Evolutionary conservation across 1,140 invertebrate genomes (phyloP).

Genomic region (Bathynomus jamesi): DNA sequence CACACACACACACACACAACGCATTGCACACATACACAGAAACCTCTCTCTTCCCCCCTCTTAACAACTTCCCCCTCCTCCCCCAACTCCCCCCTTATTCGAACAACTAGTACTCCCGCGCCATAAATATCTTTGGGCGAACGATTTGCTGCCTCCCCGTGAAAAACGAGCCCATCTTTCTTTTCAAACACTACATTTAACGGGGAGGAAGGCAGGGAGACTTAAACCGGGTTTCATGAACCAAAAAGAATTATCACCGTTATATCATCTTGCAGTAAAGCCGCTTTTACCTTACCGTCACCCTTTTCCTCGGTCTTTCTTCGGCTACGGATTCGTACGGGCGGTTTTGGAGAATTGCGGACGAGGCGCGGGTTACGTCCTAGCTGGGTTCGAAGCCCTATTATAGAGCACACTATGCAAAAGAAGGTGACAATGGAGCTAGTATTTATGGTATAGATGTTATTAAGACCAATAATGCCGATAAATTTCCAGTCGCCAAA

Average conservation of each 20-base stretch:
- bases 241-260: neutral
- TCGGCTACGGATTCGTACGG: neutral
- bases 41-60: neutral
- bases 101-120: neutral
- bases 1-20: too few relatives aligned
- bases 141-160: neutral
- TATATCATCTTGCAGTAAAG: neutral
- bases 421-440: neutral
- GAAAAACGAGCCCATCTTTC: neutral
- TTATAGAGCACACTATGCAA: neutral
- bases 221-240: neutral
- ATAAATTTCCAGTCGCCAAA: neutral
- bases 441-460: neutral
- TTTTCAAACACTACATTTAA: constrained; percentile 1
- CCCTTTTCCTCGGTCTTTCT: neutral
- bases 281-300: neutral
- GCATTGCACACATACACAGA: too few relatives aligned
- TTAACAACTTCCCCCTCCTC: neutral
- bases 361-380: neutral
- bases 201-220: neutral
- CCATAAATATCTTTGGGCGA: neutral
- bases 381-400: neutral
- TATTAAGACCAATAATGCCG: neutral
- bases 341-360: neutral
- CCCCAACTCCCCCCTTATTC: neutral